These are phyloP conservation scores for Hormaphis cornu DNA, from an alignment of 1,140 invertebrate genomes.

Conservation along the genomic window DNA sequence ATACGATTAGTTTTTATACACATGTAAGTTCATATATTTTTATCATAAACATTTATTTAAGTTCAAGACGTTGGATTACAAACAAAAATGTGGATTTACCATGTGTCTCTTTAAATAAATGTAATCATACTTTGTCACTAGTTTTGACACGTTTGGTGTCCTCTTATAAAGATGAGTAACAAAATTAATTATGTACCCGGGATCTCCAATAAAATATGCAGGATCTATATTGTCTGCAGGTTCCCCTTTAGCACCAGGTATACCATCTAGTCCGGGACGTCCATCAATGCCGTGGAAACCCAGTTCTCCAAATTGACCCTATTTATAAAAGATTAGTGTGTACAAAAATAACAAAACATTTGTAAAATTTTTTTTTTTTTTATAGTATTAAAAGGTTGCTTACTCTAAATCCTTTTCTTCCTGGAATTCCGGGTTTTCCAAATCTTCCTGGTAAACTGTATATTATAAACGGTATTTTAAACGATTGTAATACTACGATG, in stretches of 20 bases:
- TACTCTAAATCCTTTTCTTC: constrained; percentile 28
- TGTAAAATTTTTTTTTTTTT: not conserved
- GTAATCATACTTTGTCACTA: too few relatives aligned
- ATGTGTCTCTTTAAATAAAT: too few relatives aligned
- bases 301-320: constrained; percentile 35
- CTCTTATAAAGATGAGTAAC: too few relatives aligned
- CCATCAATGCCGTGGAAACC: constrained; percentile 46
- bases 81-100: too few relatives aligned
- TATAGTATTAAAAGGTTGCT: not conserved
- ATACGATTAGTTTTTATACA: too few relatives aligned
- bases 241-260: constrained; percentile 45
- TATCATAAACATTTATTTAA: too few relatives aligned
- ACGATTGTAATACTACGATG: not conserved
- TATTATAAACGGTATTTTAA: not conserved
- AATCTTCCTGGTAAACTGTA: not conserved
- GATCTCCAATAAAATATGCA: constrained; percentile 17
- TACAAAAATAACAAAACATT: not conserved
- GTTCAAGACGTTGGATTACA: too few relatives aligned
- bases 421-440: constrained; percentile 8
- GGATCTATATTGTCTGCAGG: constrained; percentile 33
- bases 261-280: constrained; percentile 44
- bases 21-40: too few relatives aligned
- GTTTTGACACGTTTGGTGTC: too few relatives aligned
- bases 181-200: too few relatives aligned
- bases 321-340: not conserved